phyloP scores from a whole-genome alignment of 2,797 vertebrate species.

The Chelidonichthys spinosus region DNA sequence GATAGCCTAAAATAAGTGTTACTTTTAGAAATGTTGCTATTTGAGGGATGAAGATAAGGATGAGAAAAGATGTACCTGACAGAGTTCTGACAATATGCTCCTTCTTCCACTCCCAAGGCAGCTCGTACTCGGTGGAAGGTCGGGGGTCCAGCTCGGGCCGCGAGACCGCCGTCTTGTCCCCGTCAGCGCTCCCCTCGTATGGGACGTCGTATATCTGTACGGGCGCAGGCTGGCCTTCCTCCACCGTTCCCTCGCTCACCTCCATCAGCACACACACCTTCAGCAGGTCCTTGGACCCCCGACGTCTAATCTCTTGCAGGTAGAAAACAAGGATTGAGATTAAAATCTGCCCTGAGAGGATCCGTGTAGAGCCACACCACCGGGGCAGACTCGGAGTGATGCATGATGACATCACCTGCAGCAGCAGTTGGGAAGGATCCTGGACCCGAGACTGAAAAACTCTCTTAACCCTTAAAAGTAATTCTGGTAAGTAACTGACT shows the following conservation, averaged over 20 bases:
- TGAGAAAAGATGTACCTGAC: conserved; percentile 84
- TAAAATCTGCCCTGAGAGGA: neutral
- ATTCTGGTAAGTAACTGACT: neutral
- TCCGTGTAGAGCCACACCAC: neutral
- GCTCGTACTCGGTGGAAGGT: conserved; percentile 89
- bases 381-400: neutral
- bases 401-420: neutral
- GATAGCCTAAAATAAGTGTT: neutral
- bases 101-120: conserved; percentile 97
- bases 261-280: conserved; percentile 88
- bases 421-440: neutral
- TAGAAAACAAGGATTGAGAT: conserved; percentile 19
- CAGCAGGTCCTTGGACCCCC: conserved; percentile 93
- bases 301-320: conserved; percentile 89
- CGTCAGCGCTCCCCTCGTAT: conserved; percentile 81
- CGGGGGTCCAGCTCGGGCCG: conserved; percentile 88
- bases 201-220: conserved; percentile 91
- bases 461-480: neutral
- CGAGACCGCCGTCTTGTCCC: conserved; percentile 67
- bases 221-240: conserved; percentile 66
- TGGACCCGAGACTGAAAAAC: neutral
- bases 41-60: neutral
- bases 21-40: neutral
- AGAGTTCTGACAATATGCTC: conserved; percentile 91
- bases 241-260: conserved; percentile 59